phyloP scores from a whole-genome alignment of 2,113 vertebrate genomes.

The Orycteropus afer region DNA sequence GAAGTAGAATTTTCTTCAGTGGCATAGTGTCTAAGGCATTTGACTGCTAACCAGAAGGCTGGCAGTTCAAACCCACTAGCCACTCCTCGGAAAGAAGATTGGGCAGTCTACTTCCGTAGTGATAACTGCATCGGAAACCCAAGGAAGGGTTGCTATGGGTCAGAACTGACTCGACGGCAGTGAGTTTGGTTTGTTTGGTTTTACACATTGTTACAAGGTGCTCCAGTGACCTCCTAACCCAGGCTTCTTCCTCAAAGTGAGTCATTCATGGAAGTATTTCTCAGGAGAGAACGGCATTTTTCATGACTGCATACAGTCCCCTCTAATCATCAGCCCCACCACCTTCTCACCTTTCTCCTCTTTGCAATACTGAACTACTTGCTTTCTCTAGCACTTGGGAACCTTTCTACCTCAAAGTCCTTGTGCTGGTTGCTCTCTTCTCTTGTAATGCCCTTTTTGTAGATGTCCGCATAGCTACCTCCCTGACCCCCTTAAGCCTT shows the following conservation, averaged over 20 bases:
- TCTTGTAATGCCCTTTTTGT: not conserved
- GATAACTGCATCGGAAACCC: no score
- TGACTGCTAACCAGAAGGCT: no score
- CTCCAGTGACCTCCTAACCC: not conserved
- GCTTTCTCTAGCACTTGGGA: not conserved
- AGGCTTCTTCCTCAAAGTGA: not conserved
- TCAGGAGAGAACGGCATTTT: not conserved
- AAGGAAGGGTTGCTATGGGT: no score
- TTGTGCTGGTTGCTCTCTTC: not conserved
- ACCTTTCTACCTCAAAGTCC: not conserved
- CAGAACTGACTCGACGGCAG: no score
- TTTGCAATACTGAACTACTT: not conserved
- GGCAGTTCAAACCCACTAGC: no score
- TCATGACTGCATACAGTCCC: no score
- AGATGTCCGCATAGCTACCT: not conserved
- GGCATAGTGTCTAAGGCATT: no score
- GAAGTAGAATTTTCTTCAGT: not conserved
- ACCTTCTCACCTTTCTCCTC: not conserved
- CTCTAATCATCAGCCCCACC: rapidly evolving
- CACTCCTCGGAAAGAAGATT: no score
- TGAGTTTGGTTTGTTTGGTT: no score
- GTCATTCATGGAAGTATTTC: not conserved
- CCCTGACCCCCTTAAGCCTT: not conserved
- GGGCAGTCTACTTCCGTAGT: no score
- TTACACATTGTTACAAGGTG: not conserved